Percentiles rank a stretch among this genome's conserved stretches.
Conservation (phyloP, 2,888 invertebrate genomes). For the Lasioglossum vierecki region DNA sequence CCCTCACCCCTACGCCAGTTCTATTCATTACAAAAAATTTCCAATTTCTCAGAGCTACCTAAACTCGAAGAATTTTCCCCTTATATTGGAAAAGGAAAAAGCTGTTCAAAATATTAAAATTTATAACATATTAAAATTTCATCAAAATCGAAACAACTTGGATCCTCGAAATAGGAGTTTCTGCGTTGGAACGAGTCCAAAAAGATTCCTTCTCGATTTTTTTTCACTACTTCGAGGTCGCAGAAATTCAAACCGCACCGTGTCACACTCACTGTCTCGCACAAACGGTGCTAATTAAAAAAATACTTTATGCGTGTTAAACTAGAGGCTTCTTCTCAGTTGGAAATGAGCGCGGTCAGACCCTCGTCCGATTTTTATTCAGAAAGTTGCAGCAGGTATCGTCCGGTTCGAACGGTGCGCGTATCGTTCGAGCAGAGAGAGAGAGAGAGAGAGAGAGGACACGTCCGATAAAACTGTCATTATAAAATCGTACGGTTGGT, state of each 20-base stretch:
- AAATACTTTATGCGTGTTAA: not conserved
- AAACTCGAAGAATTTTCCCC: no score
- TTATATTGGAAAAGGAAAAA: no score
- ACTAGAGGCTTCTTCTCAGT: not conserved
- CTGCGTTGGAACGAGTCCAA: not conserved
- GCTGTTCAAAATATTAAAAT: no score
- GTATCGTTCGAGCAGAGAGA: not conserved
- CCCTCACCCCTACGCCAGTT: not conserved
- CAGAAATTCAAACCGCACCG: not conserved
- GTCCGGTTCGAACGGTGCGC: not conserved
- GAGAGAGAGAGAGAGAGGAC: not conserved
- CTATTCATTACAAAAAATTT: not conserved
- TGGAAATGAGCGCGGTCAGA: not conserved
- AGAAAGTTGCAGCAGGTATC: not conserved
- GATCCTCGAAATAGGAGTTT: not conserved
- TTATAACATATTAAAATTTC: no score
- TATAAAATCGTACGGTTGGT: not conserved
- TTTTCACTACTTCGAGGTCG: not conserved
- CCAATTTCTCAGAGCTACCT: no score
- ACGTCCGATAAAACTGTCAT: slow-evolving; percentile 5
- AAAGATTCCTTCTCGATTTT: not conserved
- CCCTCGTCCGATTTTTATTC: not conserved
- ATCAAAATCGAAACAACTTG: not conserved
- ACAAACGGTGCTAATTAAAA: not conserved
- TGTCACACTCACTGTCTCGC: not conserved